These are phyloP conservation scores for Dryobota labecula DNA, from an alignment of 2,888 invertebrate genomes.

Conservation along the genomic window DNA sequence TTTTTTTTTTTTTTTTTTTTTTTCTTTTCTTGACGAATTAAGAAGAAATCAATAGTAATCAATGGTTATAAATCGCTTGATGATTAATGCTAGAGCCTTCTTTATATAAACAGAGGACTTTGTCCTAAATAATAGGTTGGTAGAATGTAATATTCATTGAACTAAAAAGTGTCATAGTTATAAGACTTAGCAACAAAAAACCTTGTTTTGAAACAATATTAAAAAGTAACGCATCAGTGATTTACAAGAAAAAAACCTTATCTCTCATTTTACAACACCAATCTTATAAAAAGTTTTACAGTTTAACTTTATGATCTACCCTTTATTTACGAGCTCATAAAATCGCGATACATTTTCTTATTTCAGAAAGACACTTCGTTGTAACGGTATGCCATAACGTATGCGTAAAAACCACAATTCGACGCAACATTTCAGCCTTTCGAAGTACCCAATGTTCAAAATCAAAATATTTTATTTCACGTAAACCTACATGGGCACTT, in stretches of 20 bases:
- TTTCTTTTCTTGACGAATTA: no score
- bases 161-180: no score
- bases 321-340: slow-evolving; percentile 55
- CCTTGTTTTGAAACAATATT: neutral
- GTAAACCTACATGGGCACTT: no score
- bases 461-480: no score
- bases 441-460: no score
- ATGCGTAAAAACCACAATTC: slow-evolving; percentile 18
- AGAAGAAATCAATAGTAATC: no score
- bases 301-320: slow-evolving; percentile 50
- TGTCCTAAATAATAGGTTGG: no score
- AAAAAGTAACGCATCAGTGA: slow-evolving; percentile 10
- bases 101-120: no score
- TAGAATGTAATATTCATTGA: no score
- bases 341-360: slow-evolving; percentile 47
- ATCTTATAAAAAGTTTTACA: slow-evolving; percentile 50
- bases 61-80: no score
- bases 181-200: neutral
- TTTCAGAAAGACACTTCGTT: slow-evolving; percentile 24
- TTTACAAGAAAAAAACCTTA: slow-evolving; percentile 17
- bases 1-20: neutral
- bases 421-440: neutral
- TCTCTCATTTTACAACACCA: slow-evolving; percentile 14
- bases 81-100: no score
- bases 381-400: slow-evolving; percentile 11